Percentiles rank a stretch among this genome's conserved stretches.
Conservation (phyloP, 2,113 vertebrate genomes). For the Anolis carolinensis region DNA sequence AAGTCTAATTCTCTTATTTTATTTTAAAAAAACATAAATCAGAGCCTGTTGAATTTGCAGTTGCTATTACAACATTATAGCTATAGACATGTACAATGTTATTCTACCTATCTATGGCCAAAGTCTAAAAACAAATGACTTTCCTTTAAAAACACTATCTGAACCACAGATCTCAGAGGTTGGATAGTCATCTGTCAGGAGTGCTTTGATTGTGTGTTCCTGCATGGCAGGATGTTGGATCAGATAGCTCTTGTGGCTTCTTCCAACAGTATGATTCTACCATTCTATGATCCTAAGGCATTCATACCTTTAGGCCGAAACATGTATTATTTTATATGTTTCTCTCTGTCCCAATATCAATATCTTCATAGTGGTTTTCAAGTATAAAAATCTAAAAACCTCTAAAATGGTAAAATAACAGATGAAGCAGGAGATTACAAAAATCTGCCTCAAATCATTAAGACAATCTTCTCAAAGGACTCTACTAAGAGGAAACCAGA, state of each 20-base stretch:
- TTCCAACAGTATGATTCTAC: too few relatives aligned
- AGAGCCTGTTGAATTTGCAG: not conserved
- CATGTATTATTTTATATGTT: not conserved
- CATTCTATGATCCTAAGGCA: too few relatives aligned
- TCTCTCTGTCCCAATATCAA: not conserved
- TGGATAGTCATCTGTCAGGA: too few relatives aligned
- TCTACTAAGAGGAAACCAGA: not conserved
- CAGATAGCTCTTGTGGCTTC: too few relatives aligned
- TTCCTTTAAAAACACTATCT: too few relatives aligned
- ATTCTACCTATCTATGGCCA: not conserved
- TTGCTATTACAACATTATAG: not conserved
- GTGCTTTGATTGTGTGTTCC: too few relatives aligned
- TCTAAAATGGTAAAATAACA: not conserved
- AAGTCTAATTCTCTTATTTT: not conserved
- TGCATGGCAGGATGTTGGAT: too few relatives aligned
- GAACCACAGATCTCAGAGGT: too few relatives aligned
- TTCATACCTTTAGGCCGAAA: not conserved
- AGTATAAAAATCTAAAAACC: not conserved
- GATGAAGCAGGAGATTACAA: not conserved
- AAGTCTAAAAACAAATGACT: not conserved
- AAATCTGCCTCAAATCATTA: not conserved
- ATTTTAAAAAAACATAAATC: not conserved
- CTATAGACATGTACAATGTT: accelerated
- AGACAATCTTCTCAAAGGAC: not conserved
- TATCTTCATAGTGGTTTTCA: not conserved